Evolutionary conservation across 2,888 invertebrate genomes (phyloP).

Genomic region (Polymixis lichenea): DNA sequence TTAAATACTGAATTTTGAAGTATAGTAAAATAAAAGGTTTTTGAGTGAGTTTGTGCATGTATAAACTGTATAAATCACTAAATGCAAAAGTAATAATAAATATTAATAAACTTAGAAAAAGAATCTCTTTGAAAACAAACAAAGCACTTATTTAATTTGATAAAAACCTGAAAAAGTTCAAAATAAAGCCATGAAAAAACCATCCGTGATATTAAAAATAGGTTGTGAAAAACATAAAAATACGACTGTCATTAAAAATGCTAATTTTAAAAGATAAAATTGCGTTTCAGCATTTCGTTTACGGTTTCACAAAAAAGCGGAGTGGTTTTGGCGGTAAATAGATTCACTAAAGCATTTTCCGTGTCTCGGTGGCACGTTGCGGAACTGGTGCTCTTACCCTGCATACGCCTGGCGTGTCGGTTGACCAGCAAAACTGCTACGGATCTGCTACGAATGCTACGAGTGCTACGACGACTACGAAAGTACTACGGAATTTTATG

Average conservation of each 20-base stretch:
- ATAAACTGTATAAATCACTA: conserved; percentile 1
- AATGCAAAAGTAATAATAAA: conserved; percentile 15
- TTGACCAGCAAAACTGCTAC: conserved; percentile 64
- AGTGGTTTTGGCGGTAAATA: conserved; percentile 83
- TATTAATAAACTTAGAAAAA: not conserved
- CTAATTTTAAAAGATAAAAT: conserved; percentile 72
- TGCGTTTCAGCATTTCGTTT: conserved; percentile 67
- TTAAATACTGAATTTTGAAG: not conserved
- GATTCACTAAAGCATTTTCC: conserved; percentile 87
- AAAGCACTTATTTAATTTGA: not conserved
- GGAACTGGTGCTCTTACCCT: conserved; percentile 58
- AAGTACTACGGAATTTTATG: conserved; percentile 29
- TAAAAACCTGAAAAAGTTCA: conserved; percentile 8
- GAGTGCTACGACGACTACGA: conserved; percentile 40
- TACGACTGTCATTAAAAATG: conserved; percentile 50
- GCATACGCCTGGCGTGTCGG: conserved; percentile 60
- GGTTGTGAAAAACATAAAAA: conserved; percentile 38
- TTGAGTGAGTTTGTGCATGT: not conserved
- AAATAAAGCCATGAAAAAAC: conserved; percentile 29
- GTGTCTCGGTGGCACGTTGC: conserved; percentile 78
- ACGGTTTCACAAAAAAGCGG: conserved; percentile 75
- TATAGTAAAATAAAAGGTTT: not conserved
- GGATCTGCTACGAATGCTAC: conserved; percentile 49
- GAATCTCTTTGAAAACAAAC: not conserved
- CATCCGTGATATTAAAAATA: conserved; percentile 53